A percentile compares a stretch with the other conserved stretches of the same genome.
These are phyloP conservation scores for Aphelenchoides besseyi DNA, from an alignment of 1,140 invertebrate species.

Conservation along the genomic window DNA sequence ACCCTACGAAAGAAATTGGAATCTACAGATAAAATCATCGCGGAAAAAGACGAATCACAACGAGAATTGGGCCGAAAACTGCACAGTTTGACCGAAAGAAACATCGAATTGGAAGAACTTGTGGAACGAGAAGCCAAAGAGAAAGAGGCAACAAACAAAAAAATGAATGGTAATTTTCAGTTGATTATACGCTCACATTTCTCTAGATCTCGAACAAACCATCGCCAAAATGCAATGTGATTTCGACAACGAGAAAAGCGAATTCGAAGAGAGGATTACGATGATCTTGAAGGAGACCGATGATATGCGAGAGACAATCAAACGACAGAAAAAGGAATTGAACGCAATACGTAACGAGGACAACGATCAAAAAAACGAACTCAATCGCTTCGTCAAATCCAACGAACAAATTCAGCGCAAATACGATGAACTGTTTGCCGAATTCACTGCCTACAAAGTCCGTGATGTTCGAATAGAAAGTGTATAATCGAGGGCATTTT, in stretches of 20 bases:
- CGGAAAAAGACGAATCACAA: conserved; percentile 9
- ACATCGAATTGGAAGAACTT: background rate
- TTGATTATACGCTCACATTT: background rate
- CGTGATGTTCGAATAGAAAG: conserved; percentile 4
- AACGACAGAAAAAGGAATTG: conserved; percentile 11
- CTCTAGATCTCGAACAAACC: conserved; percentile 12
- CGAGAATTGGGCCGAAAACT: conserved; percentile 6
- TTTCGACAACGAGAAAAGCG: background rate
- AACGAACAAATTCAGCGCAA: background rate
- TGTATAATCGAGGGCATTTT: background rate
- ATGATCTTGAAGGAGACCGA: conserved; percentile 1
- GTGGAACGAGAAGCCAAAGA: background rate
- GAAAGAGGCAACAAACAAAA: background rate
- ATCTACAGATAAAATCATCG: background rate
- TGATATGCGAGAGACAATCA: conserved; percentile 9
- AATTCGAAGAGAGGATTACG: background rate
- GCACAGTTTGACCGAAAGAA: conserved; percentile 17
- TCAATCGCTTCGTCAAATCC: background rate
- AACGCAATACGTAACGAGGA: background rate
- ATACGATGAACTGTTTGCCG: conserved; percentile 12
- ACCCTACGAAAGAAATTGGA: background rate
- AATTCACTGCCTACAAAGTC: conserved; percentile 21
- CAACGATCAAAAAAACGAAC: background rate
- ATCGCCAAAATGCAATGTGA: background rate
- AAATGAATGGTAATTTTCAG: background rate